These are phyloP conservation scores for Muscicapa comitata DNA, from an alignment of 2,797 vertebrate genomes.

Conservation along the genomic window DNA sequence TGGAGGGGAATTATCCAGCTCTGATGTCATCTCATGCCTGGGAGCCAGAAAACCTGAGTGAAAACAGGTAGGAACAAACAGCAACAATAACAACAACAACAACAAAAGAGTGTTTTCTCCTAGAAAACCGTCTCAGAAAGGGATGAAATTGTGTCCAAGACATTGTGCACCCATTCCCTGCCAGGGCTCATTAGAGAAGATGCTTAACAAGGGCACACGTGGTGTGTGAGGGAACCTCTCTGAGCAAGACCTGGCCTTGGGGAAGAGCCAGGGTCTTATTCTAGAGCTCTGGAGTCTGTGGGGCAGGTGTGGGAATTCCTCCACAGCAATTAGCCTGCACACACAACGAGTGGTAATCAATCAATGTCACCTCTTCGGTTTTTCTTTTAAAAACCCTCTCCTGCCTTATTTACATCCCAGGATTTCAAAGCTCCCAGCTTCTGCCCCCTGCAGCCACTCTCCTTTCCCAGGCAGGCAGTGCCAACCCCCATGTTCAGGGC, in stretches of 20 bases:
- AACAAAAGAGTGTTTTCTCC: not conserved
- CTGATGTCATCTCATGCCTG: conserved; percentile 23
- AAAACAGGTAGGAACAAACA: not conserved
- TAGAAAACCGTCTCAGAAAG: not conserved
- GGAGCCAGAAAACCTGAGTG: not conserved
- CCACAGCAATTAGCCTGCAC: not conserved
- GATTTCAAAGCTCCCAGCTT: not conserved
- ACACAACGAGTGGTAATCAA: not conserved
- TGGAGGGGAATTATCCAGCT: not conserved
- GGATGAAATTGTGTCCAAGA: not conserved
- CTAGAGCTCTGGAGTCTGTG: not conserved
- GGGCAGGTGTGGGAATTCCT: not conserved
- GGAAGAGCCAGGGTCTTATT: not conserved
- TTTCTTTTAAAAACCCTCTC: not conserved
- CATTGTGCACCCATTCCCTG: not conserved
- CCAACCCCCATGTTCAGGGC: not conserved
- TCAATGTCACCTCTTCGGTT: not conserved
- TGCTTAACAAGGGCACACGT: accelerated
- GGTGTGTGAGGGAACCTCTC: not conserved
- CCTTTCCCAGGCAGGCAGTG: not conserved
- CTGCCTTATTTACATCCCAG: not conserved
- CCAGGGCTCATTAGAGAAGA: not conserved
- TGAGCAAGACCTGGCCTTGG: accelerated
- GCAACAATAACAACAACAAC: not conserved
- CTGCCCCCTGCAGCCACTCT: not conserved